Evolutionary conservation across 2,888 invertebrate genomes (phyloP).

Genomic region (Chrysina gloriosa): DNA sequence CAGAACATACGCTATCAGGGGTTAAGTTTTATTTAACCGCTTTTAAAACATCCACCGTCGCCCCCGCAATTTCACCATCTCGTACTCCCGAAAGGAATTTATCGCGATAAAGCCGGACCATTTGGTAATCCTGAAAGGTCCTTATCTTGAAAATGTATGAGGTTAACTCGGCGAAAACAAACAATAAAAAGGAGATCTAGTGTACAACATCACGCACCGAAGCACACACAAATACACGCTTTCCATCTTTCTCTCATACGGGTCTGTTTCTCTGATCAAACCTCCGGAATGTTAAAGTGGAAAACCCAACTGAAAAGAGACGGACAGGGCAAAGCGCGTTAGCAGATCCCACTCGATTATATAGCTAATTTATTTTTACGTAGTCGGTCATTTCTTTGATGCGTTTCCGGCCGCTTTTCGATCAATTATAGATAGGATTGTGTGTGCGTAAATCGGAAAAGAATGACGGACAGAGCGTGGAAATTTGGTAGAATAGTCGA

Average conservation of each 20-base stretch:
- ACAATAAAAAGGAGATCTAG: slow-evolving; percentile 39
- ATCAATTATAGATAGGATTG: slow-evolving; percentile 36
- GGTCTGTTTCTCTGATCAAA: slow-evolving; percentile 8
- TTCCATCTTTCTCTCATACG: slow-evolving; percentile 11
- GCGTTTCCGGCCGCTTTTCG: slow-evolving; percentile 16
- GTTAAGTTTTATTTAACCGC: slow-evolving; percentile 31
- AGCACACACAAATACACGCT: slow-evolving; percentile 13
- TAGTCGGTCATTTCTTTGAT: slow-evolving; percentile 35
- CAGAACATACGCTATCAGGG: slow-evolving; percentile 13
- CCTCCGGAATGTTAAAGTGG: slow-evolving; percentile 15
- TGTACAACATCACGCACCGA: slow-evolving; percentile 37
- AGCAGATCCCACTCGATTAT: slow-evolving; percentile 33
- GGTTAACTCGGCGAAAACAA: slow-evolving; percentile 41
- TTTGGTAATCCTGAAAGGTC: slow-evolving; percentile 42
- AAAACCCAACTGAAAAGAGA: slow-evolving; percentile 26
- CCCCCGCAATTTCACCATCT: slow-evolving; percentile 1
- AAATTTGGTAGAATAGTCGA: slow-evolving; percentile 8
- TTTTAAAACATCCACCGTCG: slow-evolving; percentile 15
- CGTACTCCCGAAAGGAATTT: slow-evolving; percentile 28
- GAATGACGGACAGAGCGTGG: slow-evolving; percentile 30
- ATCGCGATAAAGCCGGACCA: slow-evolving; percentile 39
- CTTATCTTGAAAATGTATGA: slow-evolving; percentile 39
- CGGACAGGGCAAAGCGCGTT: slow-evolving; percentile 26
- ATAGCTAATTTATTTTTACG: slow-evolving; percentile 36
- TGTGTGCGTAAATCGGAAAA: slow-evolving; percentile 35